Percentiles rank a stretch among this genome's conserved stretches.
These are phyloP conservation scores for Peromyscus melanophrys DNA, from an alignment of 2,797 vertebrate species.

Conservation along the genomic window DNA sequence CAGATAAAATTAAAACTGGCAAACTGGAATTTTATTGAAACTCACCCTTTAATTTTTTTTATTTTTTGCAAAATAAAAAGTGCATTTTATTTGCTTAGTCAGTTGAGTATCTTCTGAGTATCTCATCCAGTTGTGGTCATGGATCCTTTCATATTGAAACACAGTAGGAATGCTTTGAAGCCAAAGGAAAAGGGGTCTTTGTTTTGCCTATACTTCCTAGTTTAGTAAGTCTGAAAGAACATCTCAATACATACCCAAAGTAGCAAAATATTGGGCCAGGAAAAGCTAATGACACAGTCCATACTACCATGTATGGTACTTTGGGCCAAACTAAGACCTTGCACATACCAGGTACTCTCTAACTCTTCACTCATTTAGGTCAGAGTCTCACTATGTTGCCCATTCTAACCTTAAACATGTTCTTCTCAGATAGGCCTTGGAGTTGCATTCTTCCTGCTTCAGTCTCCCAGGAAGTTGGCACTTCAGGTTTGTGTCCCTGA, in stretches of 20 bases:
- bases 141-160: constrained; percentile 3
- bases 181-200: not conserved
- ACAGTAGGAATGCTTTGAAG: not conserved
- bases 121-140: not conserved
- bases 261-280: not conserved
- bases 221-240: not conserved
- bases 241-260: not conserved
- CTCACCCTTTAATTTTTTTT: not conserved
- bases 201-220: constrained; percentile 17
- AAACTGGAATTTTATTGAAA: constrained; percentile 51
- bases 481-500: not conserved
- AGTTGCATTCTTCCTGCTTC: not conserved
- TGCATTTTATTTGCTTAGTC: constrained; percentile 36
- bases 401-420: not conserved
- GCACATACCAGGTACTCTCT: not conserved
- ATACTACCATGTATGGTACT: not conserved
- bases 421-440: not conserved
- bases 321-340: not conserved
- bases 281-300: not conserved
- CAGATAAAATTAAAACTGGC: constrained; percentile 61
- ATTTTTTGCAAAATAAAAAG: not conserved
- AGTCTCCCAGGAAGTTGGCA: not conserved
- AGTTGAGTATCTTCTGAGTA: constrained; percentile 20
- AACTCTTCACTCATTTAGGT: not conserved
- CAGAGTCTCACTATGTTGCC: not conserved